Evolutionary conservation across 2,113 vertebrate species (phyloP).

Genomic region (Chaetodon trifascialis): DNA sequence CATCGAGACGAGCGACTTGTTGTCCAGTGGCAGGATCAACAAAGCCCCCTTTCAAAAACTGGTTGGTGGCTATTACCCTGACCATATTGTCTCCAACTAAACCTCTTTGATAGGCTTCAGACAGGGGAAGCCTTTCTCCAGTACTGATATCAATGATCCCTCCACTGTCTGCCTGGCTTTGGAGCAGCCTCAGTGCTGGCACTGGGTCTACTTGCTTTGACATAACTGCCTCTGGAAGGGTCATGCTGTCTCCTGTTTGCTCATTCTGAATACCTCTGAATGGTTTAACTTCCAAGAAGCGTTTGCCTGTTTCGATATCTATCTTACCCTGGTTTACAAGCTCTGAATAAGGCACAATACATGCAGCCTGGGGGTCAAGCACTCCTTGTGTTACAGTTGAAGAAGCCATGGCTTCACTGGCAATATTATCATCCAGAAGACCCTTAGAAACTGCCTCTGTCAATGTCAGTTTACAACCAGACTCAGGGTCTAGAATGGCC

Average conservation of each 20-base stretch:
- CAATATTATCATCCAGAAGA: constrained; percentile 75
- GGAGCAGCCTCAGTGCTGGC: constrained; percentile 85
- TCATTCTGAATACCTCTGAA: constrained; percentile 85
- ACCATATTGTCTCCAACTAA: constrained; percentile 86
- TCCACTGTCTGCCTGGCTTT: constrained; percentile 89
- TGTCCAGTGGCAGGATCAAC: constrained; percentile 80
- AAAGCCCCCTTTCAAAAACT: constrained; percentile 87
- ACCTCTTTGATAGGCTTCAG: constrained; percentile 83
- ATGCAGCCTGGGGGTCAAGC: constrained; percentile 87
- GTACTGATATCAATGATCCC: constrained; percentile 87
- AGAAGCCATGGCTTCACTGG: constrained; percentile 77
- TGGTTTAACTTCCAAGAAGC: constrained; percentile 90
- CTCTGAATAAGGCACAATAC: constrained; percentile 88
- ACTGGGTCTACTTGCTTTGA: constrained; percentile 84
- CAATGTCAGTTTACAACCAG: constrained; percentile 82
- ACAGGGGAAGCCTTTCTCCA: constrained; percentile 85
- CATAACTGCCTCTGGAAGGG: constrained; percentile 82
- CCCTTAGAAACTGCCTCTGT: constrained; percentile 83
- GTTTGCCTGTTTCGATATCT: constrained; percentile 91
- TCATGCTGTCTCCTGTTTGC: constrained; percentile 69
- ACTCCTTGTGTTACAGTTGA: constrained; percentile 79
- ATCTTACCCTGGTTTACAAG: constrained; percentile 92
- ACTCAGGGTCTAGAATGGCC: constrained; percentile 79
- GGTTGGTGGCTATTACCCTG: constrained; percentile 84
- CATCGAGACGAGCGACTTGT: constrained; percentile 79